These are phyloP conservation scores for Diacarnus erythraeanus DNA, from an alignment of 37 sponge, comb jelly and placozoan species.

Conservation along the genomic window DNA sequence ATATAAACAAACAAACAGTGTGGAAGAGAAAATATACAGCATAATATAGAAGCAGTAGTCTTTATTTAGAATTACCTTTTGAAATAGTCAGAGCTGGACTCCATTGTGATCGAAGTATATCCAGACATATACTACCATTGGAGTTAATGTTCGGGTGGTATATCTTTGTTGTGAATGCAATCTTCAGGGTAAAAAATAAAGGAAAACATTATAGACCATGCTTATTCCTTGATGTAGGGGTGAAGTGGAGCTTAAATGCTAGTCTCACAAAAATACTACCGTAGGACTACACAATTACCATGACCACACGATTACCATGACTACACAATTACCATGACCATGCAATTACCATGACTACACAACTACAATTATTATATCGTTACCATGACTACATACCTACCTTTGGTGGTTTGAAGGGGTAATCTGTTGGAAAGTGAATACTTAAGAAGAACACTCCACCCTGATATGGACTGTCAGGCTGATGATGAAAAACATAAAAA, in stretches of 20 bases:
- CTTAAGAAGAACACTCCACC: constrained; percentile 93
- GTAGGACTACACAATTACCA: too few species aligned
- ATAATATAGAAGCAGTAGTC: neutral
- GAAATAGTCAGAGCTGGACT: constrained; percentile 73
- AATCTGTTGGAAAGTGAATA: constrained; percentile 97
- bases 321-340: too few species aligned
- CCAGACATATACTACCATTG: constrained; percentile 97
- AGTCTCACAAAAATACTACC: too few species aligned
- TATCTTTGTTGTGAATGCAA: constrained; percentile 91
- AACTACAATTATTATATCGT: too few species aligned
- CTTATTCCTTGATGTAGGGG: too few species aligned
- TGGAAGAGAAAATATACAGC: neutral
- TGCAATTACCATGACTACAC: too few species aligned
- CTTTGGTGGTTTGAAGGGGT: constrained; percentile 94
- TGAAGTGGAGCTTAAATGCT: too few species aligned
- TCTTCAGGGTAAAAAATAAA: constrained; percentile 21
- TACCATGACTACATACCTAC: too few species aligned
- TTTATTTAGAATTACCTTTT: constrained; percentile 43
- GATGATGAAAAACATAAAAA: constrained; percentile 3
- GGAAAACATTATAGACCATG: neutral
- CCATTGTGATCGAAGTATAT: constrained; percentile 96
- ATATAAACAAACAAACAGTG: neutral
- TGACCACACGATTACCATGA: too few species aligned
- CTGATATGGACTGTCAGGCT: constrained; percentile 87
- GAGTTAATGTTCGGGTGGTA: constrained; percentile 97